Evolutionary conservation across 2,888 invertebrate genomes (phyloP).

Genomic region (Empis stercorea): DNA sequence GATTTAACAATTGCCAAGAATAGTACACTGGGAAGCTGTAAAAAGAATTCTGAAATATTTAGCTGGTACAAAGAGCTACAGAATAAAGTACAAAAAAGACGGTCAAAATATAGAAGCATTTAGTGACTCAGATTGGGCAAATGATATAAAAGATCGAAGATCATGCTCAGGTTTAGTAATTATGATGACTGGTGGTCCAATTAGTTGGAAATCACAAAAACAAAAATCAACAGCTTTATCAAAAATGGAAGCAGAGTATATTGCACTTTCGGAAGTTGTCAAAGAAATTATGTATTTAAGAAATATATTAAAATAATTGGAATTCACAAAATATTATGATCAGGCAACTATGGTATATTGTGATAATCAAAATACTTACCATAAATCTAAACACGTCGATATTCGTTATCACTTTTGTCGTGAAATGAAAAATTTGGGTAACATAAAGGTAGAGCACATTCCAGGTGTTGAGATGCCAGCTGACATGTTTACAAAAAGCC

Average conservation of each 20-base stretch:
- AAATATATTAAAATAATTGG: conserved; percentile 3
- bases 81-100: neutral
- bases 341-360: neutral
- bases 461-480: too few relatives aligned
- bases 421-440: too few relatives aligned
- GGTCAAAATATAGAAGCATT: too few relatives aligned
- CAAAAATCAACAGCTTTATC: conserved; percentile 6
- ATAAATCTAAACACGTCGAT: conserved; percentile 1
- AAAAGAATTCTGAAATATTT: conserved; percentile 2
- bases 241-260: conserved; percentile 7
- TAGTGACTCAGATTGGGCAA: conserved; percentile 4
- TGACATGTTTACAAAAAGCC: too few relatives aligned
- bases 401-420: too few relatives aligned
- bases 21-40: conserved; percentile 2
- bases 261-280: conserved; percentile 4
- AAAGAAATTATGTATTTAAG: conserved; percentile 6
- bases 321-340: neutral
- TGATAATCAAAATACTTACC: neutral
- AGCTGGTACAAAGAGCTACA: neutral
- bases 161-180: conserved; percentile 6
- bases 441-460: too few relatives aligned
- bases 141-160: conserved; percentile 4
- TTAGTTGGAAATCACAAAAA: conserved; percentile 4
- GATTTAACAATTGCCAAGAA: conserved; percentile 2
- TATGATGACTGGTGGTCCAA: conserved; percentile 1